Evolutionary conservation across 2,797 vertebrate genomes (phyloP).

Genomic region (Pristis pectinata): DNA sequence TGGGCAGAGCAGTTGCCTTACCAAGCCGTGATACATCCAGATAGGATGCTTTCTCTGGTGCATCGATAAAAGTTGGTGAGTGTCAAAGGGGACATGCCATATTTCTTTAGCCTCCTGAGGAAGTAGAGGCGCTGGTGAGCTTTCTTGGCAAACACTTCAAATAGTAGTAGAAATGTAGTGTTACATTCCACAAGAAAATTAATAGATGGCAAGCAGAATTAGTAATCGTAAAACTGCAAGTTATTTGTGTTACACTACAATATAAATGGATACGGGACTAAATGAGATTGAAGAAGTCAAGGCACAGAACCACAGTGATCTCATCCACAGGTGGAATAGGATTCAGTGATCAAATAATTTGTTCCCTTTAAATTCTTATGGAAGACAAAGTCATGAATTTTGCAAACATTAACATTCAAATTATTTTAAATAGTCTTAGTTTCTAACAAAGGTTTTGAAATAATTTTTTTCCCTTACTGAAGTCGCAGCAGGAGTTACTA

Average conservation of each 20-base stretch:
- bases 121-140: too few species aligned
- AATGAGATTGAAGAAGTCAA: not conserved
- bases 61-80: too few species aligned
- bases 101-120: too few species aligned
- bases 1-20: too few species aligned
- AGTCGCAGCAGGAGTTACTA: not conserved
- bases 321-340: not conserved
- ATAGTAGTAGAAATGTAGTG: not conserved
- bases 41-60: too few species aligned
- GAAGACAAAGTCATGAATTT: not conserved
- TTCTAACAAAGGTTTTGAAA: not conserved
- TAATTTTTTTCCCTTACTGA: not conserved
- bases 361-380: not conserved
- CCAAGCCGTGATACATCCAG: too few species aligned
- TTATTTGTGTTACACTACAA: not conserved
- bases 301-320: not conserved
- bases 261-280: not conserved
- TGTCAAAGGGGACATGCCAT: too few species aligned
- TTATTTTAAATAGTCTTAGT: not conserved
- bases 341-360: not conserved
- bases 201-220: not conserved
- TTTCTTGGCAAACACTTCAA: not conserved
- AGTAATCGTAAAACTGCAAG: too few species aligned
- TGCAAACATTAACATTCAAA: not conserved
- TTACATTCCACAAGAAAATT: not conserved